Evolutionary conservation across 2,888 invertebrate species (phyloP), one percentile per base, ranked within the genome.

Genomic region (Acholoe squamosa): DNA sequence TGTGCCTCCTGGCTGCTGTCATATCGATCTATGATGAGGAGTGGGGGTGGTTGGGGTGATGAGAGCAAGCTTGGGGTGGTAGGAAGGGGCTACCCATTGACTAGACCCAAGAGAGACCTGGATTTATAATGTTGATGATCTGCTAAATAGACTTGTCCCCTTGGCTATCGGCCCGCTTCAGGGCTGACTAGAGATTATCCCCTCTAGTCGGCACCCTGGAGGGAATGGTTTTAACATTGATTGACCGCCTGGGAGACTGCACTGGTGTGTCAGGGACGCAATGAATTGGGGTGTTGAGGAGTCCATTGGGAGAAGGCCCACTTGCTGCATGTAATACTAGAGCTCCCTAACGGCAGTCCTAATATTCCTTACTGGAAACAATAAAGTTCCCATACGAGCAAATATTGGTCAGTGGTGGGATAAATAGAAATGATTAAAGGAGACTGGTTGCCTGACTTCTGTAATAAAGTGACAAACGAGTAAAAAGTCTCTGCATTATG

Each of bases 141-240:
- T 80, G 43, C 80, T 80, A 80, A 80, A 80, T 80, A 43, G 34
- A 34, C 80, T n/a, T 16, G 22, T 43, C 16, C 80, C 33, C 14
- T 43, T 61, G 19, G 61, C 61, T 61, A n/a, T 7, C n/a, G 14
- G 61, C n/a, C 22, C 19, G 61, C 28, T 5, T 25, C 61, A 5
- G 71, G 31, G 28, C 71, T 7, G 25, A 14, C 3, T 1, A 28
- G 71, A 28, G 71, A 80, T 43, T 80, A 33, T 80, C 34, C n/a
- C 71, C 43, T 16, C 80, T 19, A 7, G 61, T n/a, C 61, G 61
- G n/a, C 61, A 61, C 61, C n/a, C 80, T 34, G 12, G 80, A 43
- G 80, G 16, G 33, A 25, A 34, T 43, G 80, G 80, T 80, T 33
- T 80, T 34, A 80, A n/a, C 43, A 43, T 80, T 80, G 80, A 80